Percentiles rank a stretch among this genome's conserved stretches.
These are phyloP conservation scores for Pteromalus puparum DNA, from an alignment of 1,140 invertebrate genomes.

Conservation along the genomic window DNA sequence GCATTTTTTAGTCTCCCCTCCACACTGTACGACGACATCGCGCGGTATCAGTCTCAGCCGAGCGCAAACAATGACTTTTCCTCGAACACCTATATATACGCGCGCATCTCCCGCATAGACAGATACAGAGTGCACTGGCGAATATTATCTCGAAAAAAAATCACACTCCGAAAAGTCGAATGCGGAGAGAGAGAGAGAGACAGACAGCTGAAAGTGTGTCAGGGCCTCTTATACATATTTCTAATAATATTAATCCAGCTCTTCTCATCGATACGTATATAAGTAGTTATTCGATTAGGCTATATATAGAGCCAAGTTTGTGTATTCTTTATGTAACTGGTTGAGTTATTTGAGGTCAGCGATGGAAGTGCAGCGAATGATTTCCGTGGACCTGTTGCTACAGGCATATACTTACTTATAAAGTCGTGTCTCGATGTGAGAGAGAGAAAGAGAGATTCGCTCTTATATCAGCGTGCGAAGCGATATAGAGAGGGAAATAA, in stretches of 20 bases:
- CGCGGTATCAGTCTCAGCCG: background rate
- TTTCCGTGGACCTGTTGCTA: too few relatives aligned
- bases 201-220: background rate
- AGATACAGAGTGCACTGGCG: too few relatives aligned
- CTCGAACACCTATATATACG: background rate
- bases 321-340: too few relatives aligned
- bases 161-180: background rate
- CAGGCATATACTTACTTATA: too few relatives aligned
- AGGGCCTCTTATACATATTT: background rate
- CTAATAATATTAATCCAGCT: slow-evolving; percentile 14
- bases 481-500: background rate
- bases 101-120: background rate
- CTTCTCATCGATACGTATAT: background rate
- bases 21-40: too few relatives aligned
- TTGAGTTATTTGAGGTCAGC: too few relatives aligned
- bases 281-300: background rate
- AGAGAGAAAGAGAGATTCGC: too few relatives aligned
- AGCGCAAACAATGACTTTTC: slow-evolving; percentile 4
- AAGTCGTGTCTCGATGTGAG: too few relatives aligned
- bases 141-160: background rate
- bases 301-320: too few relatives aligned
- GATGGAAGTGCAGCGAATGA: too few relatives aligned
- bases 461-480: background rate
- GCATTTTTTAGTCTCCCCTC: too few relatives aligned
- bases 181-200: background rate